Conservation (phyloP, 2,888 invertebrate genomes). For the Priapulus caudatus region DNA sequence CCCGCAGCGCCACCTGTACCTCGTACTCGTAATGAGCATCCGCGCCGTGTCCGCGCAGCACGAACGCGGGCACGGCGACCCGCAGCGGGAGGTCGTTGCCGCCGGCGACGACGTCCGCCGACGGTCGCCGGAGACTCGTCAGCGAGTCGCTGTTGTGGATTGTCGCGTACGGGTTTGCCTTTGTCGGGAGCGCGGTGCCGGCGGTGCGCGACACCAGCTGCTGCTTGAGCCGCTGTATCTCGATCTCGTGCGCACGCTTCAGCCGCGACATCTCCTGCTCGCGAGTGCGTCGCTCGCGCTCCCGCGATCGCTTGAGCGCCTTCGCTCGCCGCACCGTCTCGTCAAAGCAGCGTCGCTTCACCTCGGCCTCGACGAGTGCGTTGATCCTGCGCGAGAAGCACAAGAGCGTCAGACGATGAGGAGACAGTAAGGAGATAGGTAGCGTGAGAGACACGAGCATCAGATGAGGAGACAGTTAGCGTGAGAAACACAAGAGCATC, state of each 20-base stretch:
- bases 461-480: too few relatives aligned
- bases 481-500: too few relatives aligned
- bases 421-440: too few relatives aligned
- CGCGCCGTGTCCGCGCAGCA: slow-evolving; percentile 68
- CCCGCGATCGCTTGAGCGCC: neutral
- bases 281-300: neutral
- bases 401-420: too few relatives aligned
- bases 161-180: slow-evolving; percentile 30
- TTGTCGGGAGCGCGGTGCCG: too few relatives aligned
- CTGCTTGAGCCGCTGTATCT: neutral
- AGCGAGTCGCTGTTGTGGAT: too few relatives aligned
- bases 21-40: slow-evolving; percentile 81
- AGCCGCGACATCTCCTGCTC: neutral
- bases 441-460: too few relatives aligned
- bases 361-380: slow-evolving; percentile 32
- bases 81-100: neutral
- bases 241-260: neutral
- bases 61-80: slow-evolving; percentile 60
- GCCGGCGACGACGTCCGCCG: too few relatives aligned
- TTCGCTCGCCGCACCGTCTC: slow-evolving; percentile 20
- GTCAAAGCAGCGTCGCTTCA: slow-evolving; percentile 33
- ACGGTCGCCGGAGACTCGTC: too few relatives aligned
- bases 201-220: neutral
- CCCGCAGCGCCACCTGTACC: slow-evolving; percentile 53
- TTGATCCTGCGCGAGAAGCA: too few relatives aligned